Evolutionary conservation across 2,113 vertebrate genomes (phyloP).

Genomic region (Xenopus laevis): DNA sequence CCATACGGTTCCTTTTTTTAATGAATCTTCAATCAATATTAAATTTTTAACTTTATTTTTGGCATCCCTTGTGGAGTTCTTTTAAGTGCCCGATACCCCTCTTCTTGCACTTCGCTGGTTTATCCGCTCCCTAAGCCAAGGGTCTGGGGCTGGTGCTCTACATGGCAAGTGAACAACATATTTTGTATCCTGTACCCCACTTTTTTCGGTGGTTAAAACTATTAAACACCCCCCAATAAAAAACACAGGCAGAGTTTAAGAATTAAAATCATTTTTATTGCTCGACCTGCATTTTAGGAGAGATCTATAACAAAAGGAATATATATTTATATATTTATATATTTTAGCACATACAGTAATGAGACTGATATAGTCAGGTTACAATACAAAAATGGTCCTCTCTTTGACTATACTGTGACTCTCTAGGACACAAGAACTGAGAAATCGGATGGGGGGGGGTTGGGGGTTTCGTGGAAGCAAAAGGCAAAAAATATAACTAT

Average conservation of each 20-base stretch:
- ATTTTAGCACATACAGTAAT: slow-evolving; percentile 88
- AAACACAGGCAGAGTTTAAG: slow-evolving; percentile 61
- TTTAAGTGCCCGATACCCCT: too few species aligned
- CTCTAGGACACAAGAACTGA: slow-evolving; percentile 62
- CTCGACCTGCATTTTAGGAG: slow-evolving; percentile 91
- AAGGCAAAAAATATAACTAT: slow-evolving; percentile 73
- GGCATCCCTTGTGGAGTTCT: too few species aligned
- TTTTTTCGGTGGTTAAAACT: too few species aligned
- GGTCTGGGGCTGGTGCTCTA: too few species aligned
- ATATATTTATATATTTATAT: slow-evolving; percentile 56
- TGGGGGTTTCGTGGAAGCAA: slow-evolving; percentile 64
- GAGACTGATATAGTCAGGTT: slow-evolving; percentile 80
- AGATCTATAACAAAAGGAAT: slow-evolving; percentile 93
- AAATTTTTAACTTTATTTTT: too few species aligned
- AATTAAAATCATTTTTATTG: slow-evolving; percentile 92
- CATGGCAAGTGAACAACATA: too few species aligned
- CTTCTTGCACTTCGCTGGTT: too few species aligned
- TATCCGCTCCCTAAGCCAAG: too few species aligned
- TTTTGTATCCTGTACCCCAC: too few species aligned
- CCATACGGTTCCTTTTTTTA: too few species aligned
- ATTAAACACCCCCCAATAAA: too few species aligned
- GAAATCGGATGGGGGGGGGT: slow-evolving; percentile 60
- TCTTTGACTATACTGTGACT: slow-evolving; percentile 67
- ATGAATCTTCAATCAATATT: too few species aligned
- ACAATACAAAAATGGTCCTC: slow-evolving; percentile 91